Evolutionary conservation across 2,797 vertebrate genomes (phyloP).

Genomic region (Holocentrus rufus): DNA sequence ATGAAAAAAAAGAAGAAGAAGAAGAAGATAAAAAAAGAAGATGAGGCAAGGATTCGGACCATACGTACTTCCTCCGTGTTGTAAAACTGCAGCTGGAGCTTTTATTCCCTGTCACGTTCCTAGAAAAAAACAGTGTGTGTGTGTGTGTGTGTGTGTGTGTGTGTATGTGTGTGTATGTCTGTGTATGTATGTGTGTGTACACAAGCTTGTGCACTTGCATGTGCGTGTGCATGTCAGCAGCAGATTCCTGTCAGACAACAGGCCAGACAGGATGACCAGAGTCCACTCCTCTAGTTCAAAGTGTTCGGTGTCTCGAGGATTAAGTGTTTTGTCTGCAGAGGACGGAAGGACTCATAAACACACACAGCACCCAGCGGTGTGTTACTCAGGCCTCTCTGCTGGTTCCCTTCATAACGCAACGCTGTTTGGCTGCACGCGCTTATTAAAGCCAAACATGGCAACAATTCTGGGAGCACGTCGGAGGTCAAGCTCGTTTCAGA

Average conservation of each 20-base stretch:
- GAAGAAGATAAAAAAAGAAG: no score
- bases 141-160: not conserved
- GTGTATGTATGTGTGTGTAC: no score
- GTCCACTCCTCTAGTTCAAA: conserved; percentile 59
- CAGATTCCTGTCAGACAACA: conserved; percentile 55
- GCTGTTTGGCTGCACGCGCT: conserved; percentile 39
- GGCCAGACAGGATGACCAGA: conserved; percentile 53
- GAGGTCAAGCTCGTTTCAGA: conserved; percentile 38
- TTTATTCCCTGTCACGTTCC: conserved; percentile 26
- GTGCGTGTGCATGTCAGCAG: conserved; percentile 4
- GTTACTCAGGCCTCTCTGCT: conserved; percentile 47
- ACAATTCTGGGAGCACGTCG: conserved; percentile 31
- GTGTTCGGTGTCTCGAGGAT: conserved; percentile 50
- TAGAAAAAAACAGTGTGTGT: conserved; percentile 10
- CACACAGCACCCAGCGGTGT: conserved; percentile 44
- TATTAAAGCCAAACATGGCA: conserved; percentile 31
- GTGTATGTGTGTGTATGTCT: no score
- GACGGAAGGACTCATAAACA: conserved; percentile 61
- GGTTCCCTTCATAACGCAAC: conserved; percentile 45
- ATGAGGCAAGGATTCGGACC: not conserved
- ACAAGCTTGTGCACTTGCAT: conserved; percentile 26
- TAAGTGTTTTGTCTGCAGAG: conserved; percentile 57
- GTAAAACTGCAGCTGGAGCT: conserved; percentile 54
- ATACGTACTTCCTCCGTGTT: not conserved
- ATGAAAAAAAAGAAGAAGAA: not conserved